Base-by-base conservation (phyloP, 2,888 invertebrate species). In the Epirrita christyi region DNA sequence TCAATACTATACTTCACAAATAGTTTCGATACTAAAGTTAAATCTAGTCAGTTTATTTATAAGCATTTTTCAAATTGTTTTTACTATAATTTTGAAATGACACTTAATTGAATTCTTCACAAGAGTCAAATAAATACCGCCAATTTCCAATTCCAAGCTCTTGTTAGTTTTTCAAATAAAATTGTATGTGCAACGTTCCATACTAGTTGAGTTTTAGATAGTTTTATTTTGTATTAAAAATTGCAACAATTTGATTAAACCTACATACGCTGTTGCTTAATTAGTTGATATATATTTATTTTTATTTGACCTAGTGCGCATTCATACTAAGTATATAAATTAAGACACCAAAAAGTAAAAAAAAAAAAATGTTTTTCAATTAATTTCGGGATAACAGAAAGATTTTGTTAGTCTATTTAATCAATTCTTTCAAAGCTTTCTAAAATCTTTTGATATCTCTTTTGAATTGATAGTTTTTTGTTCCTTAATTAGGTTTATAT, bases 401-500 rank as follows among this genome's bases (percentile, higher is more conserved):
- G 73, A 72, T 76, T 76, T 6, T 42, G 9, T 38, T 44, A 73
- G 44, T 61, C 54, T 63, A 61, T 66, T 59, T 54, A 55, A 56
- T 67, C 56, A 52, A 44, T 46, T 54, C 57, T 69, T 57, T 42
- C 44, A 40, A 14, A 4, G 6, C 27, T 29, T 2, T 6, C 14
- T 40, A 28, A 50, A 32, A 76, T 72, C 74, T 78, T 76, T 75
- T 72, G 64, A 48, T 71, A 71, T 81, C 69, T 70, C 61, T 64
- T 70, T 69, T 68, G 74, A 75, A 76, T 76, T 75, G 66, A 67
- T 75, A 69, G 75, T 68, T 75, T 73, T 66, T 75, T 73, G 67
- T 78, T 77, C 71, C 72, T 76, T 59, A 61, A 57, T 49, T 47
- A 48, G 32, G 6, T 32, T 32, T 32, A 1, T 29, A n/a, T n/a